phyloP scores from a whole-genome alignment of 1,140 invertebrate species.

The Drosophila nikananu region DNA sequence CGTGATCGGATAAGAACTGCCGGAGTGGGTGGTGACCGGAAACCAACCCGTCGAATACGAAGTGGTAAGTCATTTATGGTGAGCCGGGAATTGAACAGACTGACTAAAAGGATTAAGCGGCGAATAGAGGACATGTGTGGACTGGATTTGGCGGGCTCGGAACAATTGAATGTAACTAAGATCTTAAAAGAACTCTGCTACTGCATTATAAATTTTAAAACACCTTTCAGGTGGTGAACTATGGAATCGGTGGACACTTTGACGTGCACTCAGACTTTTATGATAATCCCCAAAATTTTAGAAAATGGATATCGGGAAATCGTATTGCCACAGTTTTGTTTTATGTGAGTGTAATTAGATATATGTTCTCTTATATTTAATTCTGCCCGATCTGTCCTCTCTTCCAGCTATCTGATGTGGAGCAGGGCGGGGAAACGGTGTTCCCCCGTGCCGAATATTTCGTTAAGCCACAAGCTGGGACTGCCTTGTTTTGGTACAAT shows the following conservation, averaged over 20 bases:
- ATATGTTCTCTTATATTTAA: no score
- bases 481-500: neutral
- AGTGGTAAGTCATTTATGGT: neutral
- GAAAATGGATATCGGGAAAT: neutral
- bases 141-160: neutral
- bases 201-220: no score
- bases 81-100: neutral
- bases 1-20: neutral
- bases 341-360: neutral
- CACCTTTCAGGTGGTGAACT: neutral
- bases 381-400: no score
- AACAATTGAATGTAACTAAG: neutral
- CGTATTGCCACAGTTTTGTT: neutral
- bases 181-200: no score
- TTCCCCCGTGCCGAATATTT: neutral
- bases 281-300: fast-evolving
- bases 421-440: neutral
- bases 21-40: fast-evolving
- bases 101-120: neutral
- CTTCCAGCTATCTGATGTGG: neutral
- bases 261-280: neutral
- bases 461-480: neutral
- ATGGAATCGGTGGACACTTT: conserved; percentile 1
- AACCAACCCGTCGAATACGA: neutral
- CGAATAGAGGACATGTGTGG: neutral